Evolutionary conservation across 2,113 vertebrate species (phyloP), one percentile per base, ranked within the genome.

Genomic region (Rhinolophus sinicus): DNA sequence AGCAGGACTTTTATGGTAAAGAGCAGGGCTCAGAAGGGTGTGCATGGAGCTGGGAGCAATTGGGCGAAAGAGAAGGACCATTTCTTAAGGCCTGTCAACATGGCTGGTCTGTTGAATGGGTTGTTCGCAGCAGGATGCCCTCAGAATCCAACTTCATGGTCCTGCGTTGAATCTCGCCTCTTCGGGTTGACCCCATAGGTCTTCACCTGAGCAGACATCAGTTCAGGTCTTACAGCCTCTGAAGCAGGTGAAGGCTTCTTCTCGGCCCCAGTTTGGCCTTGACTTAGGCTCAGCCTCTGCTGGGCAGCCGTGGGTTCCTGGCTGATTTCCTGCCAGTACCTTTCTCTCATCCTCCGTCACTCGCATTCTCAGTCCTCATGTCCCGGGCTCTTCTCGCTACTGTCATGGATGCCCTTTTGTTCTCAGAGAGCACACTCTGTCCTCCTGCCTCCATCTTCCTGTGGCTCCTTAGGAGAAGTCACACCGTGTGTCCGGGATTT

Each of bases 51-150:
- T 76, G n/a, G 56, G 85, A 70, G 15, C 40, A 30, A 9, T 50
- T 1, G 47, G 21, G 8, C 30, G 60, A 26, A 56, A 12, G 28
- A 21, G 8, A 21, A 56, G 50, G 35, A 28, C 9, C 8, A 38
- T 73, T 16, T 50, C 47, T 35, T 11, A 47, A 19, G n/a, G n/a
- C 33, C 38, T 52, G 21, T 52, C 22, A 12, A 0, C 5, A 0
- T 1, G 24, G 12, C 58, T 0, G 3, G 26, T 33, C 26, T 21
- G 33, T 38, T 44, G 58, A 19, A 11, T 18, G 19, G 5, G 1
- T 44, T 3, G 7, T 3, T 56, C n/a, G 50, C 65, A 19, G 52
- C 30, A 70, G 24, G 40, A 14, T 33, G 54, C 54, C 1, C 0
- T 26, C 5, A 18, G n/a, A 64, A 8, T 40, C 65, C 65, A n/a